phyloP scores from a whole-genome alignment of 1,140 invertebrate species.

The silkworm (Bombyx mori) region DNA sequence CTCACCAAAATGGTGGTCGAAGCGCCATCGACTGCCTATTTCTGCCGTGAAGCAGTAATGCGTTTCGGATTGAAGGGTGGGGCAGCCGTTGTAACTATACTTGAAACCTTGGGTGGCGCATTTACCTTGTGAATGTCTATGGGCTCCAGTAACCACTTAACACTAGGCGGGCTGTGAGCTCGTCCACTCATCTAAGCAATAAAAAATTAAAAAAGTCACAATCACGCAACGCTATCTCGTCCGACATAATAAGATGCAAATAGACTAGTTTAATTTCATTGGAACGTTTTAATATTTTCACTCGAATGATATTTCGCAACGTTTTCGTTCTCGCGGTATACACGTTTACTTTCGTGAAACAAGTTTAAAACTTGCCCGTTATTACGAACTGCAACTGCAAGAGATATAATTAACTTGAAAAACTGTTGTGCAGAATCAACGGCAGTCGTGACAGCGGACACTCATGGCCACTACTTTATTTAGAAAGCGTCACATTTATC shows the following conservation, averaged over 20 bases:
- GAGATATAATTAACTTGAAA: slow-evolving; percentile 17
- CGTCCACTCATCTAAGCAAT: too few relatives aligned
- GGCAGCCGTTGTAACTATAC: too few relatives aligned
- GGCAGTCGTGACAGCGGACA: slow-evolving; percentile 52
- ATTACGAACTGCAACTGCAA: slow-evolving; percentile 2
- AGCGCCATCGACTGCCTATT: too few relatives aligned
- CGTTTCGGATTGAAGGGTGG: too few relatives aligned
- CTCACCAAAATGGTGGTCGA: too few relatives aligned
- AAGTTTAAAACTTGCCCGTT: slow-evolving; percentile 13
- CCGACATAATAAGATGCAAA: slow-evolving; percentile 3
- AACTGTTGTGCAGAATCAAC: slow-evolving; percentile 25
- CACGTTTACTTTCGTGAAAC: slow-evolving; percentile 33
- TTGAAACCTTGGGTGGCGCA: too few relatives aligned
- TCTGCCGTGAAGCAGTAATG: too few relatives aligned
- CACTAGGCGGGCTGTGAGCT: too few relatives aligned
- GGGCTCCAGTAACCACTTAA: too few relatives aligned
- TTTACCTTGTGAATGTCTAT: too few relatives aligned
- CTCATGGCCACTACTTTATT: slow-evolving; percentile 64
- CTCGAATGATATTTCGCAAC: slow-evolving; percentile 27
- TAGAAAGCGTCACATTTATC: slow-evolving; percentile 62
- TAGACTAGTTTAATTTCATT: background rate
- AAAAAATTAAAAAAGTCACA: background rate
- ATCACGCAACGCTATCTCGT: slow-evolving; percentile 3
- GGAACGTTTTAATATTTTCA: slow-evolving; percentile 3
- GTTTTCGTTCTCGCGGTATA: slow-evolving; percentile 10